Base-by-base conservation (phyloP, 2,888 invertebrate genomes). In the Horisme vitalbata region DNA sequence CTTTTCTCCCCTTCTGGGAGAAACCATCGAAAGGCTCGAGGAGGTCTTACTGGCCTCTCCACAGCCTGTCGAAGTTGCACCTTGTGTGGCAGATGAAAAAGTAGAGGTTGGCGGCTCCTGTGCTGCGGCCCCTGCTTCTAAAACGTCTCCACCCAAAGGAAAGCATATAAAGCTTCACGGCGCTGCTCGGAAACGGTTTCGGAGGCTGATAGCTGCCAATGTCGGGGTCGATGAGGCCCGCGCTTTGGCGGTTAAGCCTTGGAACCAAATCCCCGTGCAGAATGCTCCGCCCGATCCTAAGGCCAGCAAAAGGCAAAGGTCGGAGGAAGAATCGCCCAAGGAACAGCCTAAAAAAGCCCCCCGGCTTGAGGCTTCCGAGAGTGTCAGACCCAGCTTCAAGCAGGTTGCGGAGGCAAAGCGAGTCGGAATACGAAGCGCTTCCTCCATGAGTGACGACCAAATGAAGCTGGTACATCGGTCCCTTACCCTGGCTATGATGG, bases 361-460 rank as follows among this genome's bases (percentile, higher is more conserved):
- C 26, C 10, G 11, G 26, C 26, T 26, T n/a, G 26, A 26, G 10
- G 10, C 8, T 4, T n/a, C 26, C 11, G 10, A 26, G 5, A 4
- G 26, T 11, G 26, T 26, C 11, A 26, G 26, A 26, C 5, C 26
- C 11, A 32, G 31, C 31, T 32, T 12, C 33, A 33, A 21, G 2
- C 8, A 33, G 12, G 21, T 33, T 7, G n/a, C 21, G 11, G 21
- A 33, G n/a, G 21, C 12, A n/a, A 21, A 21, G 12, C 21, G n/a
- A 21, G 21, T 33, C 0, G 12, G 21, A 2, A 33, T 33, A 8
- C 12, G 33, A 3, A 14, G n/a, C 24, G 9, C 7, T 10, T 9
- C 9, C 23, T 9, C 24, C 24, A 34, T 34, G 34, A 34, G 24
- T 13, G 34, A 34, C 3, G 24, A 13, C 2, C 34, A 34, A 7